Base-by-base conservation (phyloP, 2,888 invertebrate species). In the Euclidia mi region DNA sequence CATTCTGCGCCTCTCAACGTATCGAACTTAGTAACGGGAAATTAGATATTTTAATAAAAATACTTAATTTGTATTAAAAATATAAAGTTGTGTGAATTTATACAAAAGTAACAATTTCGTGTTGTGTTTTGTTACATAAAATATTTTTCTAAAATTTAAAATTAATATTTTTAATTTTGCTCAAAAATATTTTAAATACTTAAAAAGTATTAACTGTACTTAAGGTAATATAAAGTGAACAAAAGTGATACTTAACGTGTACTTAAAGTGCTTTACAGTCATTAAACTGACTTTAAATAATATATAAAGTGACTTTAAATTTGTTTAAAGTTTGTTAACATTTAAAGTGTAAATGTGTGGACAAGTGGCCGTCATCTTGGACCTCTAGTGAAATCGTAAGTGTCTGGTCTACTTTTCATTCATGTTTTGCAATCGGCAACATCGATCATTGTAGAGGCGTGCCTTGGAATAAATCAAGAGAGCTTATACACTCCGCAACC, bases 311-410 rank as follows among this genome's bases (percentile, higher is more conserved):
- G 11, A 43, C 35, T 43, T 32, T n/a, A n/a, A n/a, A n/a, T n/a
- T n/a, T n/a, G n/a, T n/a, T n/a, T n/a, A n/a, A n/a, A n/a, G 20
- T 17, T 28, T 28, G n/a, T 25, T 4, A 1, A 11, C 14, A 25
- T 32, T 43, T 17, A 25, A 29, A 46, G 35, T 52, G 68, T 62
- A 6, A 42, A 57, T 52, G 65, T 65, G 56, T 10, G 40, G 46
- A 52, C 11, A 29, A 31, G 52, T 46, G 53, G 29, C 63, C n/a
- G 56, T 40, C 58, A 55, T 58, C 41, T 46, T 60, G 49, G 55
- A 47, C 28, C 38, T 35, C 28, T 49, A 49, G 65, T 63, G 65
- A 61, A 71, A 65, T 63, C 56, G 71, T 71, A 69, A 71, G 71
- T 71, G 0, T 9, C 11, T 1, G 55, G 53, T 60, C 49, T 60